Conservation (phyloP, 1,140 invertebrate species). For the Pseudomyrmex concolor region DNA sequence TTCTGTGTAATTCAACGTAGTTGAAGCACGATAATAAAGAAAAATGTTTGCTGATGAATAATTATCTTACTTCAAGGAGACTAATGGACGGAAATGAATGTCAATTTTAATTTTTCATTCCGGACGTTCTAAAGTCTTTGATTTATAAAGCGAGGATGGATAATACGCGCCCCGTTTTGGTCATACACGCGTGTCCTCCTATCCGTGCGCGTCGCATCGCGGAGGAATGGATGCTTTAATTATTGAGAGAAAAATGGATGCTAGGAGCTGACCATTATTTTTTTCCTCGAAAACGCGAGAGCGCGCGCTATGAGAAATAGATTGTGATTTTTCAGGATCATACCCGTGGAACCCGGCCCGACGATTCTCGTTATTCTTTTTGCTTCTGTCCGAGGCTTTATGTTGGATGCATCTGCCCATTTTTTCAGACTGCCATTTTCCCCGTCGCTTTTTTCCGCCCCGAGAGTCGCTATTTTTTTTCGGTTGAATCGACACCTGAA, state of each 20-base stretch:
- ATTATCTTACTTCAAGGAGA: background rate
- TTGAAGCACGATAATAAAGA: background rate
- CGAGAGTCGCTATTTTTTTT: constrained; percentile 54
- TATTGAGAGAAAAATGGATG: constrained; percentile 58
- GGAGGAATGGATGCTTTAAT: constrained; percentile 55
- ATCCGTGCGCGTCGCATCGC: constrained; percentile 2
- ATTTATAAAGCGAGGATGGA: constrained; percentile 42
- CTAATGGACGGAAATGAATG: constrained; percentile 38
- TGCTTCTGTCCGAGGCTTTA: constrained; percentile 55
- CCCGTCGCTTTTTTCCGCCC: constrained; percentile 44
- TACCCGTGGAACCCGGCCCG: constrained; percentile 40
- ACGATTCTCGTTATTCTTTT: constrained; percentile 61
- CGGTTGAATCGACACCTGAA: constrained; percentile 55
- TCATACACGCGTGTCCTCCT: constrained; percentile 22
- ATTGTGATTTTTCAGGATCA: constrained; percentile 62
- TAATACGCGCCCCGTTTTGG: constrained; percentile 15
- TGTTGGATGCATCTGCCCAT: constrained; percentile 40
- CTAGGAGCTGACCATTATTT: constrained; percentile 42
- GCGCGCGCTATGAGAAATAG: constrained; percentile 57
- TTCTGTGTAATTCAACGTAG: background rate
- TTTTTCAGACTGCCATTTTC: constrained; percentile 55
- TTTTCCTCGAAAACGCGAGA: constrained; percentile 44
- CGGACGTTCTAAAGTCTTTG: constrained; percentile 39
- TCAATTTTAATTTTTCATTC: constrained; percentile 47
- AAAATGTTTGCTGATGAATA: constrained; percentile 21